Evolutionary conservation across 1,140 invertebrate genomes (phyloP), one percentile per base, ranked within the genome.

Genomic region (Drosophila subpulchrella): DNA sequence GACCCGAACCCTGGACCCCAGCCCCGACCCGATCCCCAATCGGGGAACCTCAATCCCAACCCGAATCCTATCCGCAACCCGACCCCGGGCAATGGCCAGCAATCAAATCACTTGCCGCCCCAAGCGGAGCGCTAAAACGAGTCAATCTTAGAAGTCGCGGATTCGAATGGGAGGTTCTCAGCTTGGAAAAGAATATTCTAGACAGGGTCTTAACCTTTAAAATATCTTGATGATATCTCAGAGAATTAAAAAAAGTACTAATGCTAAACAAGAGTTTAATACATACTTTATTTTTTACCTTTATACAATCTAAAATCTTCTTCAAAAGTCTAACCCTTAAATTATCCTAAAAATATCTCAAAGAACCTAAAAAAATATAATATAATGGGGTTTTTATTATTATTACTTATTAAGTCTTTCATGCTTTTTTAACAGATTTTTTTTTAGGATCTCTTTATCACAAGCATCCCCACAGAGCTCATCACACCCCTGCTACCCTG

Each of bases 61-160:
- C 51, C 42, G 50, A 57, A 36, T 71, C 72, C 51, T 54, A 65
- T 65, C 63, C 60, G 59, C 59, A 30, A 46, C 65, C 66, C 51
- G 66, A 58, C 68, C 66, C 65, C 54, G 65, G 82, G 60, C 74
- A 68, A 63, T 65, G 61, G 68, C 53, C 81, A 55, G 59, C 81
- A 85, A 83, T 83, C 80, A 78, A 86, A 83, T 89, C 84, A 89
- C 84, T 89, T 89, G 84, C 81, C 76, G 80, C 84, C 66, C 83
- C 62, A 68, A 88, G 79, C 81, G 34, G 78, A 48, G 46, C 63
- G 65, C 57, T 62, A 65, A 76, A 58, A 48, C 68, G 51, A 70
- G 51, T 50, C 66, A 71, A 50, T 58, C 51, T 27, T 20, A 24
- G 4, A 10, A 17, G 4, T 30, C 17, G 8, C 3, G 10, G 50